Conservation (phyloP, 2,113 vertebrate species). For the Phocoena phocoena region DNA sequence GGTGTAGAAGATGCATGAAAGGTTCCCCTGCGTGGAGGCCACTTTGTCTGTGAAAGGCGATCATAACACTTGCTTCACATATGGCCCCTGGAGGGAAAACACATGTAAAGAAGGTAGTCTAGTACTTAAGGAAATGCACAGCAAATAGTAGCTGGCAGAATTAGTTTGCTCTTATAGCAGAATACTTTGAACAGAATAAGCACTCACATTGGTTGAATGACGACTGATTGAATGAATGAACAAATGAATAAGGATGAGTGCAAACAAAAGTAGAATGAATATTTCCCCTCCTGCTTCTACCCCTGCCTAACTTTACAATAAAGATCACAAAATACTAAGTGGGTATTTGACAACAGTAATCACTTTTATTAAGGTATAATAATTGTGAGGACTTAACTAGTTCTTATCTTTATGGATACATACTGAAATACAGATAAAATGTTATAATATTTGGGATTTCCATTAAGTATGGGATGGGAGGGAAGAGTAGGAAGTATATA, state of each 20-base stretch:
- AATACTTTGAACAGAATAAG: not conserved
- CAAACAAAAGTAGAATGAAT: not conserved
- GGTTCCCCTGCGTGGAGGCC: not conserved
- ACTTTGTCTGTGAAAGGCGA: not conserved
- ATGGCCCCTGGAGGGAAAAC: not conserved
- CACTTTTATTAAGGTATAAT: not conserved
- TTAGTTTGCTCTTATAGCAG: not conserved
- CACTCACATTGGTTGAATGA: not conserved
- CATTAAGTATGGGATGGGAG: not conserved
- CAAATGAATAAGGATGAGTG: not conserved
- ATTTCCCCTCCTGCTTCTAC: conserved; percentile 3
- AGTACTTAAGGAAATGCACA: not conserved
- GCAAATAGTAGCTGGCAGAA: not conserved
- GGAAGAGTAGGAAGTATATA: not conserved
- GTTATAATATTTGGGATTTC: not conserved
- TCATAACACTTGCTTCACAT: not conserved
- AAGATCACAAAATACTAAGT: not conserved
- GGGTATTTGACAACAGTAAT: not conserved
- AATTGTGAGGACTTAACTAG: not conserved
- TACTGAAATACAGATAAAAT: conserved; percentile 19
- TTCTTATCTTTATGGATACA: not conserved
- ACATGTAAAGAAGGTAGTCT: fast-evolving
- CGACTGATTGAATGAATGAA: not conserved
- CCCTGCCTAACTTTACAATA: not conserved
- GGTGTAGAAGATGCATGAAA: not conserved